Evolutionary conservation across 1,140 invertebrate species (phyloP).

Genomic region (Leptinotarsa lineolata): DNA sequence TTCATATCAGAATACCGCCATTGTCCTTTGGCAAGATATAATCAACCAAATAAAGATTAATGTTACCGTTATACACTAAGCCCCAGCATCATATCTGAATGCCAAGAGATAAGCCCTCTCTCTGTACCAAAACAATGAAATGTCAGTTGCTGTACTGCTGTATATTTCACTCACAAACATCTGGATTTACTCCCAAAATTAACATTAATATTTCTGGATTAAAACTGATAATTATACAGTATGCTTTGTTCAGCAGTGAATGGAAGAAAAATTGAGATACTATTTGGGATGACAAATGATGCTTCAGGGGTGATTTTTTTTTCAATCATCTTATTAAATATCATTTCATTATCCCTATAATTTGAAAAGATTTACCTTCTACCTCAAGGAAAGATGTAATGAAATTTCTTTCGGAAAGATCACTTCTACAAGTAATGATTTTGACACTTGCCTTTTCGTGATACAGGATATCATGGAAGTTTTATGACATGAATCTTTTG

Average conservation of each 20-base stretch:
- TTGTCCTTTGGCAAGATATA: neutral
- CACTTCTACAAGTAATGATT: too few relatives aligned
- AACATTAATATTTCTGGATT: neutral
- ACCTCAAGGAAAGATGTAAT: too few relatives aligned
- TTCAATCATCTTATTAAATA: too few relatives aligned
- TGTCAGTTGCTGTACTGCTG: neutral
- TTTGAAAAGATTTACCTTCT: too few relatives aligned
- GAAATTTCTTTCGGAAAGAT: too few relatives aligned
- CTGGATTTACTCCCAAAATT: neutral
- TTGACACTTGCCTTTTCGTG: too few relatives aligned
- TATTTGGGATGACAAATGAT: too few relatives aligned
- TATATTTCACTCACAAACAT: neutral
- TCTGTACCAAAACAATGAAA: neutral
- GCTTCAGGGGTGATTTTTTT: too few relatives aligned
- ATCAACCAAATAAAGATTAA: conserved; percentile 6
- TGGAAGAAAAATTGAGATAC: neutral
- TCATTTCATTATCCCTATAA: too few relatives aligned
- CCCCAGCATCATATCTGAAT: neutral
- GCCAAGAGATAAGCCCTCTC: conserved; percentile 4
- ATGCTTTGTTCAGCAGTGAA: neutral
- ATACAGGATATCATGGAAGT: too few relatives aligned
- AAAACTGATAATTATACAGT: neutral
- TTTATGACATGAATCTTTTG: too few relatives aligned
- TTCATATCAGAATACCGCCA: neutral
- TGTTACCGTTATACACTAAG: neutral